Evolutionary conservation across 2,797 vertebrate genomes (phyloP).

Genomic region (Hipposideros larvatus): DNA sequence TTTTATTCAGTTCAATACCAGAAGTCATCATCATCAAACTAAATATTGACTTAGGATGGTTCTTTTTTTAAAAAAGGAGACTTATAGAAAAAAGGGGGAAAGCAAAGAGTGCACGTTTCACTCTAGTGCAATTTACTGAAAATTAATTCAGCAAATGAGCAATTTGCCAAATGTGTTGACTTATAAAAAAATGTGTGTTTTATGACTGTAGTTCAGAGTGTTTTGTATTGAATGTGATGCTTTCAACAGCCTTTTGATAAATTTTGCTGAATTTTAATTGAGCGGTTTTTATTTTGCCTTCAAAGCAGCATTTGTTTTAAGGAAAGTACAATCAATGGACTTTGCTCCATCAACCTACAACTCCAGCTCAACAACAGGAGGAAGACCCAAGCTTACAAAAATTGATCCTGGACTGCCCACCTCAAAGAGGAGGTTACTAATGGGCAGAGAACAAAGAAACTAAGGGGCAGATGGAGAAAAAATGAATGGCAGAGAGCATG

Average conservation of each 20-base stretch:
- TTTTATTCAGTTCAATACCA: slow-evolving; percentile 36
- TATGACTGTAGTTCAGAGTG: slow-evolving; percentile 7
- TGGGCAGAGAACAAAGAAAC: background rate
- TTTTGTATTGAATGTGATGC: slow-evolving; percentile 37
- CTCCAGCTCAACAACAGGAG: slow-evolving; percentile 38
- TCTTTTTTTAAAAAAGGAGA: background rate
- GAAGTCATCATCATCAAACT: slow-evolving; percentile 8
- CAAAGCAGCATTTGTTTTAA: slow-evolving; percentile 38
- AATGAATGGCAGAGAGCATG: background rate
- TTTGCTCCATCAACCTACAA: slow-evolving; percentile 40
- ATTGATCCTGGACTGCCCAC: background rate
- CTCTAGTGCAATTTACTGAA: background rate
- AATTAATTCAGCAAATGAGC: slow-evolving; percentile 58
- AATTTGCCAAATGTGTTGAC: slow-evolving; percentile 38
- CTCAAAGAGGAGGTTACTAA: background rate
- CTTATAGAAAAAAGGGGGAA: background rate
- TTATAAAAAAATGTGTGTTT: slow-evolving; percentile 51
- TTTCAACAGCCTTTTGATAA: slow-evolving; percentile 63
- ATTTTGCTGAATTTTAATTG: slow-evolving; percentile 46
- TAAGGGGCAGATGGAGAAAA: background rate
- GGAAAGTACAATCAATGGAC: slow-evolving; percentile 9
- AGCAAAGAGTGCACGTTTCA: background rate
- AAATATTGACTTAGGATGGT: background rate
- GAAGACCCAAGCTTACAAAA: background rate
- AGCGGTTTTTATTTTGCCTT: slow-evolving; percentile 67